phyloP scores from a whole-genome alignment of 2,797 vertebrate species.

The Hipposideros larvatus region DNA sequence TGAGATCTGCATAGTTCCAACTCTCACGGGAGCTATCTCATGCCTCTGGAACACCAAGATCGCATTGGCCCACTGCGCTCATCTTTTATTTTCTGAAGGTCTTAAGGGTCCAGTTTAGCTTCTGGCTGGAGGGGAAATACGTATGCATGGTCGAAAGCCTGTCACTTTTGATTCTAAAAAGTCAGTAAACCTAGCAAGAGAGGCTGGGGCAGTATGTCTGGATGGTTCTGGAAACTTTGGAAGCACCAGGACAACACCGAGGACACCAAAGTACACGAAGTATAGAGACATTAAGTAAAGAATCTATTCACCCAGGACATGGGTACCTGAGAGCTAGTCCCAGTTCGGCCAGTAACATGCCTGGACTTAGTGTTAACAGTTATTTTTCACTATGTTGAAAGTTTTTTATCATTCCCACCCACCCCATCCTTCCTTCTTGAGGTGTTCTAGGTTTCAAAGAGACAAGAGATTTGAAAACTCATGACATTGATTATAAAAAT shows the following conservation, averaged over 20 bases:
- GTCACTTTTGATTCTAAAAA: constrained; percentile 20
- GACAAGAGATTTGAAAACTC: constrained; percentile 37
- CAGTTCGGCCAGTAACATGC: background rate
- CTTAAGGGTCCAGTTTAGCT: constrained; percentile 12
- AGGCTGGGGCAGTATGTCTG: background rate
- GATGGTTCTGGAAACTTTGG: constrained; percentile 16
- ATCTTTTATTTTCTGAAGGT: constrained; percentile 21
- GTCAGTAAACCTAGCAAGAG: constrained; percentile 33
- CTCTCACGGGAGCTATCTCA: background rate
- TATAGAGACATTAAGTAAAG: background rate
- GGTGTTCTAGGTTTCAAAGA: constrained; percentile 46
- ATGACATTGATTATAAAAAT: constrained; percentile 19
- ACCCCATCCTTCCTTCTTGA: background rate
- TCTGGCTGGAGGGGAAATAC: background rate
- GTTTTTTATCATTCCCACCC: background rate
- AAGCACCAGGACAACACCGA: background rate
- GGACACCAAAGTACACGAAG: constrained; percentile 33
- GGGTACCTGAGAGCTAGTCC: background rate
- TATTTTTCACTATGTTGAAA: background rate
- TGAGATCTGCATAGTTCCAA: background rate
- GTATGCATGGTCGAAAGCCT: background rate
- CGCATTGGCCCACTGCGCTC: background rate
- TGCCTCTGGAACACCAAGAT: background rate
- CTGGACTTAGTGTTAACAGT: constrained; percentile 37
- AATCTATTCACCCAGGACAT: background rate